These are phyloP conservation scores for Eubasilissa regina DNA, from an alignment of 1,140 invertebrate species.

Conservation along the genomic window DNA sequence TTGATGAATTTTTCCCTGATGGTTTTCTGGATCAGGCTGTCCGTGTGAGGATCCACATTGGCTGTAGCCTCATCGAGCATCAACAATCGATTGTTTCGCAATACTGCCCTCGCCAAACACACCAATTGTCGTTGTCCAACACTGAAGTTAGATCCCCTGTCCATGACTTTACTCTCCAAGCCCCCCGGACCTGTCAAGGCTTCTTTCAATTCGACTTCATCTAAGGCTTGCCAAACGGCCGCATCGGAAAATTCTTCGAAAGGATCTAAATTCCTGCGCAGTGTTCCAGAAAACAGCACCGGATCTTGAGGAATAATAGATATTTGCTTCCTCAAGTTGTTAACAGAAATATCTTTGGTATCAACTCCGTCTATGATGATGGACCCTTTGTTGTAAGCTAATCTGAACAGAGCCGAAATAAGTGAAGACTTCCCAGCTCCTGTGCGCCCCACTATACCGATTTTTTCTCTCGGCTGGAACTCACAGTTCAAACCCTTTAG, in stretches of 20 bases:
- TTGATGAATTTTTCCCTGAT: constrained; percentile 72
- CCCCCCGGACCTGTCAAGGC: constrained; percentile 46
- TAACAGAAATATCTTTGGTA: constrained; percentile 70
- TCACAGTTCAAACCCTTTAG: constrained; percentile 75
- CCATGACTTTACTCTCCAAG: constrained; percentile 76
- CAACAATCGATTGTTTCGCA: constrained; percentile 78
- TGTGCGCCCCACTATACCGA: constrained; percentile 84
- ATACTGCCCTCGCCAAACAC: constrained; percentile 82
- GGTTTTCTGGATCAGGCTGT: constrained; percentile 72
- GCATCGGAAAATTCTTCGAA: constrained; percentile 84
- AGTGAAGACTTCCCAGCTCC: constrained; percentile 96
- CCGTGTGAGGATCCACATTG: constrained; percentile 78
- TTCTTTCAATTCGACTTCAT: constrained; percentile 69
- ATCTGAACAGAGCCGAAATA: constrained; percentile 85
- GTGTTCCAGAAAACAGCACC: constrained; percentile 88
- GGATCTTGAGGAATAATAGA: constrained; percentile 83
- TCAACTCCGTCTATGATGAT: constrained; percentile 76
- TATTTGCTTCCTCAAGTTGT: constrained; percentile 76
- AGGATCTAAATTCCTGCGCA: constrained; percentile 90
- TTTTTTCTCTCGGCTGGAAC: constrained; percentile 66
- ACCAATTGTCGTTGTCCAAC: constrained; percentile 84
- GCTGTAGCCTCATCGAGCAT: constrained; percentile 84
- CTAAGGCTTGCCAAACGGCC: constrained; percentile 86
- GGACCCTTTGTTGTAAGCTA: constrained; percentile 77
- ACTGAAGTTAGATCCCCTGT: constrained; percentile 78